phyloP scores from a whole-genome alignment of 2,888 invertebrate genomes.

The Drosophila bunnanda region DNA sequence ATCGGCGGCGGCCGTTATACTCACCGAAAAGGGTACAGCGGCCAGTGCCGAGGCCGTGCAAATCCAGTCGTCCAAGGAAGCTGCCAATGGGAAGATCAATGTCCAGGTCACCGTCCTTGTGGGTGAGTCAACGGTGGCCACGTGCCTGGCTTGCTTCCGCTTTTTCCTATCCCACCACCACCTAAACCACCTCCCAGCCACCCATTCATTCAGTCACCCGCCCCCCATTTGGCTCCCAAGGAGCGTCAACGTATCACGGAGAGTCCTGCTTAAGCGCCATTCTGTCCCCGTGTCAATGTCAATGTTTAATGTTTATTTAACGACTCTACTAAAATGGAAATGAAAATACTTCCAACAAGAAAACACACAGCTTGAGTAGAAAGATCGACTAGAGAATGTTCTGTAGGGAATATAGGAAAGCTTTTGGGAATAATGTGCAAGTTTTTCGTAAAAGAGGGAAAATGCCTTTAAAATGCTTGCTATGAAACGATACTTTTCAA shows the following conservation, averaged over 20 bases:
- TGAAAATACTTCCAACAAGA: conserved; percentile 42
- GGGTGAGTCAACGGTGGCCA: conserved; percentile 79
- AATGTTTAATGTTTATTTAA: conserved; percentile 76
- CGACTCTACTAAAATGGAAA: conserved; percentile 70
- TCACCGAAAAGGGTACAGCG: conserved; percentile 85
- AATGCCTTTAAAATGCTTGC: neutral
- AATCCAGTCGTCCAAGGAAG: conserved; percentile 86
- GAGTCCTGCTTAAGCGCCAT: conserved; percentile 61
- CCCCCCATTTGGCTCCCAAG: conserved; percentile 9
- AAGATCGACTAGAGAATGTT: conserved; percentile 33
- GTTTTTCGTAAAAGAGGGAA: neutral
- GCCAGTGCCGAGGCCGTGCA: conserved; percentile 80
- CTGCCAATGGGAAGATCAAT: conserved; percentile 92
- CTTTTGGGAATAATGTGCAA: no score
- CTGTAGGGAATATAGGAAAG: conserved; percentile 6
- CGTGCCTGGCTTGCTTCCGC: conserved; percentile 27
- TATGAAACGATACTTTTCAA: neutral
- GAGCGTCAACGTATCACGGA: conserved; percentile 47
- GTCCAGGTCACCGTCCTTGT: conserved; percentile 95
- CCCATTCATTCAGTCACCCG: conserved; percentile 10
- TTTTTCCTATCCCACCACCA: conserved; percentile 4
- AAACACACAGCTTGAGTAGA: conserved; percentile 26
- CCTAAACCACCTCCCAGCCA: conserved; percentile 4
- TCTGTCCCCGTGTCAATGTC: conserved; percentile 66
- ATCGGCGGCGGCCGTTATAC: conserved; percentile 86